Conservation (phyloP, 1,140 invertebrate genomes). For the Dendroctonus valens region DNA sequence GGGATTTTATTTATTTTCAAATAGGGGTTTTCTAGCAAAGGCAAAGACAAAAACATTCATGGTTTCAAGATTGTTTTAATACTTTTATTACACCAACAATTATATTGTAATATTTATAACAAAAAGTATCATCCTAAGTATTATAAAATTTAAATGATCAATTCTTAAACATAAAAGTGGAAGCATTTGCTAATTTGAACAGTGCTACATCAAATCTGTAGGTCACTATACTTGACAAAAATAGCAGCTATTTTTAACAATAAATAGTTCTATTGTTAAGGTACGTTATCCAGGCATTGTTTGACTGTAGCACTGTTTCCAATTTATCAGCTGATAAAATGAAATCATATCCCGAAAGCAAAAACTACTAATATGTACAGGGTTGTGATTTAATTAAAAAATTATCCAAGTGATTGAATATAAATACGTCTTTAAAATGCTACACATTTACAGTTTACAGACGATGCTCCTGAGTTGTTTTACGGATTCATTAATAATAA, state of each 20-base stretch:
- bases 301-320: constrained; percentile 32
- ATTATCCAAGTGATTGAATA: constrained; percentile 39
- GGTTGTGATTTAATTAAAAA: constrained; percentile 26
- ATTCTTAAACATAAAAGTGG: constrained; percentile 44
- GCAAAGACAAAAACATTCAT: no score
- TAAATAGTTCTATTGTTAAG: background rate
- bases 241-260: background rate
- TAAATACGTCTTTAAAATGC: constrained; percentile 24
- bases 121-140: constrained; percentile 48
- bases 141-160: constrained; percentile 44
- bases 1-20: no score
- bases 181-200: constrained; percentile 42
- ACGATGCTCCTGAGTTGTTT: background rate
- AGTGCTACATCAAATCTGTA: background rate
- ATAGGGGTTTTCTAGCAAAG: no score
- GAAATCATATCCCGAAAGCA: constrained; percentile 44
- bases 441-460: background rate
- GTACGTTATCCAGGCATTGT: no score
- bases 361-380: constrained; percentile 39
- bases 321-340: constrained; percentile 30
- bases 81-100: constrained; percentile 53
- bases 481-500: no score
- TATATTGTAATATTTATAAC: constrained; percentile 51
- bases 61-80: constrained; percentile 32
- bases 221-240: background rate